Evolutionary conservation across 1,140 invertebrate genomes (phyloP).

Genomic region (Epicauta chinensis): DNA sequence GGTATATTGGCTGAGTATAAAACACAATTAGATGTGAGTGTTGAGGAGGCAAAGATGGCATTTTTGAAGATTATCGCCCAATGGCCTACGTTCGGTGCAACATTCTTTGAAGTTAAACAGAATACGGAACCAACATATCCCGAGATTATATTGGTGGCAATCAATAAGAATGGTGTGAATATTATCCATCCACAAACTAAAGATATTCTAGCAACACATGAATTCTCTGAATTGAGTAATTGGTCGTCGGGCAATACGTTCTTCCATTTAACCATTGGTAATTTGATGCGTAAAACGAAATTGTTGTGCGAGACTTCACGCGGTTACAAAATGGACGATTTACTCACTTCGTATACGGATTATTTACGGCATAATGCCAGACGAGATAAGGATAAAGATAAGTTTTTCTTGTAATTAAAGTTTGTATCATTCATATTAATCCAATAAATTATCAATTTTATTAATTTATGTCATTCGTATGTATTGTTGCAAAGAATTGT

Average conservation of each 20-base stretch:
- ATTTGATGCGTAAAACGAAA: conserved; percentile 77
- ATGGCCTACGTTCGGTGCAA: conserved; percentile 88
- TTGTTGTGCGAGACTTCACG: conserved; percentile 87
- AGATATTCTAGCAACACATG: conserved; percentile 75
- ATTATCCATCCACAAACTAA: conserved; percentile 80
- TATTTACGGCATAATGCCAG: conserved; percentile 40
- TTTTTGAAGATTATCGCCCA: conserved; percentile 78
- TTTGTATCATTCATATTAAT: too few relatives aligned
- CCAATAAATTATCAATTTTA: too few relatives aligned
- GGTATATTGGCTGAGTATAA: conserved; percentile 61
- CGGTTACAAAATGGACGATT: conserved; percentile 95
- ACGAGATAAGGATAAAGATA: conserved; percentile 18
- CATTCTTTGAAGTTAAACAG: conserved; percentile 93
- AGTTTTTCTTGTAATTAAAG: conserved; percentile 1
- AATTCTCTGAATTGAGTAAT: conserved; percentile 82
- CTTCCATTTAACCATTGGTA: conserved; percentile 92
- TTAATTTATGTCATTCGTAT: too few relatives aligned
- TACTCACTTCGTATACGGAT: conserved; percentile 84
- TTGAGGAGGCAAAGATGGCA: conserved; percentile 72
- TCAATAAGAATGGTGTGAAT: conserved; percentile 86
- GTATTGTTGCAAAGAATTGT: too few relatives aligned
- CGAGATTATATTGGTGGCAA: conserved; percentile 80
- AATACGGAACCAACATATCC: conserved; percentile 78
- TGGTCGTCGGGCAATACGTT: conserved; percentile 93
- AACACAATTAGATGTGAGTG: conserved; percentile 48